Conservation (phyloP, 2,888 invertebrate species). For the Agonopterix arenella region DNA sequence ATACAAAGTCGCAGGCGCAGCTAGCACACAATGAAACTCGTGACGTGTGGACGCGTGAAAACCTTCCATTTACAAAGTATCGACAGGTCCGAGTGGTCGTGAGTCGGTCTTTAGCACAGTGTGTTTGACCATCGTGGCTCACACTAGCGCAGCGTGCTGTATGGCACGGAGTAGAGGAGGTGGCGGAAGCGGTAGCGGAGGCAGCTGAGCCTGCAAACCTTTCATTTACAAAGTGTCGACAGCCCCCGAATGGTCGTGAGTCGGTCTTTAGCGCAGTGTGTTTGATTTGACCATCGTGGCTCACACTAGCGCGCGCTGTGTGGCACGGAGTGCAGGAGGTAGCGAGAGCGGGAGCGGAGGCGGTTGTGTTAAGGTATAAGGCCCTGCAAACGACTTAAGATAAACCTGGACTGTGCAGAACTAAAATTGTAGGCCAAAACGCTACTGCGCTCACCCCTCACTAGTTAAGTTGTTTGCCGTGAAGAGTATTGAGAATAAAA, state of each 20-base stretch:
- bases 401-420: no score
- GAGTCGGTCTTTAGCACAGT: neutral
- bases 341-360: constrained; percentile 8
- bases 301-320: neutral
- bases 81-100: neutral
- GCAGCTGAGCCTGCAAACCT: constrained; percentile 29
- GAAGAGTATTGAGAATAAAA: no score
- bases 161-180: neutral
- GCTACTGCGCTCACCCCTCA: no score
- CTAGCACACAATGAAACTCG: neutral
- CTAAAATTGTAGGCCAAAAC: no score
- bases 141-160: neutral
- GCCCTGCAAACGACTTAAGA: no score
- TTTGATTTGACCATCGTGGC: constrained; percentile 1
- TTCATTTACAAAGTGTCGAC: no score
- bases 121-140: constrained; percentile 1
- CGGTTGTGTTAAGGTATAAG: constrained; percentile 28
- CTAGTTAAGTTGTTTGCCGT: no score
- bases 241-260: neutral
- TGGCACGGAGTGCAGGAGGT: neutral
- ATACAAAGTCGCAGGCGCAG: neutral
- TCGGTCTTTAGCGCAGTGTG: neutral
- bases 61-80: no score
- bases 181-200: constrained; percentile 6
- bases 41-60: no score